Base-by-base conservation (phyloP, 2,797 vertebrate genomes). In the Artibeus jamaicensis region DNA sequence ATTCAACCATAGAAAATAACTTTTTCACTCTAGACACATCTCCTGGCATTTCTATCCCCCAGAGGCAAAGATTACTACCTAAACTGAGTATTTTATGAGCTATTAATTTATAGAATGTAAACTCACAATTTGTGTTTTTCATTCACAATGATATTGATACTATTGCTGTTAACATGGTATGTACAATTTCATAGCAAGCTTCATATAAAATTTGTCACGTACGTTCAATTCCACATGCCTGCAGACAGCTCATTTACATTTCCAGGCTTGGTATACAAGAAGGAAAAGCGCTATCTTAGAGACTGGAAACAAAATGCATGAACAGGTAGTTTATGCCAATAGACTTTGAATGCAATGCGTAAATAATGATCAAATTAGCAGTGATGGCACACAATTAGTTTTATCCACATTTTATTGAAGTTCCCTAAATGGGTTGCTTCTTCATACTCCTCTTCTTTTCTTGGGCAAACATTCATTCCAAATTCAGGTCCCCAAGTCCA, bases 131-230 rank as follows among this genome's bases (percentile, higher is more conserved):
- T 95, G 22, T 90, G 97, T 71, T 97, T 96, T 83, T 84, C 77
- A 74, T 90, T 97, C 97, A 93, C 84, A 93, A 94, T 94, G 89
- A 94, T 96, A 97, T 62, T 94, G 94, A 96, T 89, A 93, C 67
- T 76, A 94, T 90, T 19, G 39, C 76, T 22, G 24, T 68, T 94
- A 94, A 91, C n/a, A 44, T 39, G 81, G 86, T 91, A 73, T 90
- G 92, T 44, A 92, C 89, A 88, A 94, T 96, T 96, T 96, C 94
- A 76, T 85, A 96, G 91, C 76, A 89, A 93, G 79, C 90, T 89
- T 97, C 95, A 97, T 94, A 93, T 92, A 95, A 97, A 86, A 71
- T 89, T 53, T 59, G 73, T 96, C 95, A 97, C 73, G 2, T 96
- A 97, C 55, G 55, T 95, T 96, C 96, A 48, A 96, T 96, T 95